Base-by-base conservation (phyloP, 2,888 invertebrate genomes). In the Ceriagrion tenellum region DNA sequence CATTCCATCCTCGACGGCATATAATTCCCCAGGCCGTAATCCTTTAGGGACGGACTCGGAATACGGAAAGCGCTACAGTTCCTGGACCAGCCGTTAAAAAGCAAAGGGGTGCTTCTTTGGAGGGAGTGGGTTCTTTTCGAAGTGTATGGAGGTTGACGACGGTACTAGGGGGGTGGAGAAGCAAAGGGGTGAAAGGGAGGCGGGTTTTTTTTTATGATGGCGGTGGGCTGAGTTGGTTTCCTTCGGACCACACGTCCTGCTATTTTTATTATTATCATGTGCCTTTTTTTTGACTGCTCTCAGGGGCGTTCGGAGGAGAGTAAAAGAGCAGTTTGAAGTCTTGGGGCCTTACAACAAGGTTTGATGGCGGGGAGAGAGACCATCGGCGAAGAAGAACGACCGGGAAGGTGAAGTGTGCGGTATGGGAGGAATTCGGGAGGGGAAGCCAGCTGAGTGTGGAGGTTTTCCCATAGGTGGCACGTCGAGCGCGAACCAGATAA, bases 1-100 rank as follows among this genome's bases (percentile, higher is more conserved):
- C 93, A 93, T 93, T 93, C 93, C 93, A 93, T 93, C 74, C 93
- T 69, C 93, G 93, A 69, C 93, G 74, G 63, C 69, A 93, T 93
- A 93, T 93, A 93, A 93, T 93, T 93, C 93, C 93, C 93, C 8
- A 12, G 93, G 69, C 93, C 69, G 93, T 93, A 93, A 93, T 93
- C 93, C 93, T 93, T 93, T 93, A 16, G 93, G 47, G 69, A 69
- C 63, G 93, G 74, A 47, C 93, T 47, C 56, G 93, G 93, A 93
- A 93, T 93, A 93, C 93, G 93, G 74, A 93, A 93, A 26, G 93
- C 40, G 93, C 69, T 47, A 47, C 69, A 69, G 35, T 69, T 69
- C 26, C 47, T 40, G 90, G 59, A n/a, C 90, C 90, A 30, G 47
- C 93, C 93, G 69, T 40, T 69, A 74, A 55, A 89, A 89, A 88